Base-by-base conservation (phyloP, 2,888 invertebrate genomes). In the Parnassius glacialis region DNA sequence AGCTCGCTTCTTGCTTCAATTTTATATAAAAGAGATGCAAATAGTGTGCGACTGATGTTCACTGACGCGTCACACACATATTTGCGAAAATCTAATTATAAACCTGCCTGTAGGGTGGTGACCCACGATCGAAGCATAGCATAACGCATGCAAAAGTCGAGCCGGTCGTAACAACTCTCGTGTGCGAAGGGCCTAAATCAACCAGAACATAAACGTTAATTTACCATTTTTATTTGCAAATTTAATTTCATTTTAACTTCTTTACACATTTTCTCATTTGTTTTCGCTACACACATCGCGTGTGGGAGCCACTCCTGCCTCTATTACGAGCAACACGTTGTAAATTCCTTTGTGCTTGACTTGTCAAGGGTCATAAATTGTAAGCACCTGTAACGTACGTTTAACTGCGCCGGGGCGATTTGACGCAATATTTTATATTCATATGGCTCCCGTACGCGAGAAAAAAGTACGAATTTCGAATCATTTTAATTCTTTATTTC, bases 331-430 rank as follows among this genome's bases (percentile, higher is more conserved):
- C 54, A 60, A 60, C 54, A 60, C 60, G 60, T 59, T 59, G 59
- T 60, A 60, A 60, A 60, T 54, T 55, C 60, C 60, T 60, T 60
- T 60, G 60, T 60, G 60, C 60, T 60, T 55, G 48, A 60, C 60
- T 60, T 60, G 60, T 60, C 60, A 55, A 60, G 60, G 60, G 54
- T 55, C 60, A 60, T 60, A 60, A 60, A 60, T 60, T 55, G 60
- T 50, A 48, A 60, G 60, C 60, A 60, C 60, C 60, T 60, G 60
- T 50, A 60, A 55, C 54, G 54, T 60, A 59, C 54, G 48, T 43
- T 59, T 59, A 50, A 60, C 54, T 54, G 54, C 50, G 44, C 50
- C 16, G 48, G 43, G 34, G 50, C 54, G 50, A 55, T 50, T 54
- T 60, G 50, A 60, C 55, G 60, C 50, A 25, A 60, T 60, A 55